Evolutionary conservation across 1,140 invertebrate species (phyloP), one percentile per base, ranked within the genome.

Genomic region (Microplitis mediator): DNA sequence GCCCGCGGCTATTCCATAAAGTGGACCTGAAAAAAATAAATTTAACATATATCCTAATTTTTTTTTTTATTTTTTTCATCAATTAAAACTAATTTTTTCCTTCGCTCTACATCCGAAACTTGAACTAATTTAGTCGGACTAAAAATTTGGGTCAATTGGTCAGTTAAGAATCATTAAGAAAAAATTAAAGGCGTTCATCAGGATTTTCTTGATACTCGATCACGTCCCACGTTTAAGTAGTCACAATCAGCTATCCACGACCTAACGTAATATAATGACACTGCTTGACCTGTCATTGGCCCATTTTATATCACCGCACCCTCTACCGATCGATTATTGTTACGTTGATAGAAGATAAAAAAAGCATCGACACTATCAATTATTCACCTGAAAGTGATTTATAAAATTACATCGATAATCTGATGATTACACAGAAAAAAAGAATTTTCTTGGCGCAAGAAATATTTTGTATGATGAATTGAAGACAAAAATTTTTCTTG

Each of bases 1-100:
- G 4, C 90, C 92, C 23, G 84, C 31, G 3, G 54, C 35, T 9
- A 76, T 9, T 23, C 78, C 79, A 64, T 78, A 81, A 8, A 58
- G 5, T 3, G 75, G 35, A 70, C 36, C 84, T 82, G 36, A 74
- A 71, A 71, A 16, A 66, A 14, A 69, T 23, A 31, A 16, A 63
- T 67, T 16, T 8, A 4, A 68, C 23, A 4, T 39, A 61, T n/a
- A n/a, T 54, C 13, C 3, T 14, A 5, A 5, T 54, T 54, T 52
- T 31, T 3, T 31, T 23, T 32, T 60, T 16, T 54, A 13, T 52
- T 31, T 32, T 31, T 23, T 9, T 60, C 2, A 31, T 60, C 0
- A 54, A 54, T 14, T 54, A 16, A 14, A n/a, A 54, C 13, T 11
- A 45, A 45, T 45, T 45, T 45, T 45, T 45, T 45, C 5, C 39